Evolutionary conservation across 1,140 invertebrate species (phyloP).

Genomic region (Drosophila athabasca): DNA sequence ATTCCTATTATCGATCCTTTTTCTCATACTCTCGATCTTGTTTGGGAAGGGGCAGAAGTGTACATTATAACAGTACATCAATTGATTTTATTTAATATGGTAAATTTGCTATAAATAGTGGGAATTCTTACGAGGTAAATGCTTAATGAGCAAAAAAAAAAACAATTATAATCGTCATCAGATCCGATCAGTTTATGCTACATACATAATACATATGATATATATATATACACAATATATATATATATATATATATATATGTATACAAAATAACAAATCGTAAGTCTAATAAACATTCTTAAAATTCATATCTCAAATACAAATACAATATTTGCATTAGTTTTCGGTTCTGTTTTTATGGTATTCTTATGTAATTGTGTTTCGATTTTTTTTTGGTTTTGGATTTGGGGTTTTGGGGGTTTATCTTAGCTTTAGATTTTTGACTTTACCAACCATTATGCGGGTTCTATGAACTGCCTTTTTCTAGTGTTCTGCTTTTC

Average conservation of each 20-base stretch:
- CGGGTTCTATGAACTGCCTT: conserved; percentile 3
- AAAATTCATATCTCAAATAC: conserved; percentile 79
- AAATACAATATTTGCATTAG: conserved; percentile 52
- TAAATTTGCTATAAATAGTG: conserved; percentile 80
- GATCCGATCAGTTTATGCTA: conserved; percentile 73
- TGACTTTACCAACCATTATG: too few relatives aligned
- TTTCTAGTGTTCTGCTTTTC: conserved; percentile 6
- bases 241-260: conserved; percentile 49
- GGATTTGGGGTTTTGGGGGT: conserved; percentile 4
- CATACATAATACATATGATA: conserved; percentile 58
- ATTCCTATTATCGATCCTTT: conserved; percentile 18
- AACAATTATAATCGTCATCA: conserved; percentile 51
- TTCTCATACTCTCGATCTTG: conserved; percentile 17
- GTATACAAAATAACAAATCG: conserved; percentile 80
- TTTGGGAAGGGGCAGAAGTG: conserved; percentile 25
- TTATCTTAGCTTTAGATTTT: conserved; percentile 17
- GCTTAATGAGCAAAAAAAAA: conserved; percentile 80
- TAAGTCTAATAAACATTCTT: conserved; percentile 79
- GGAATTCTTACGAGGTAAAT: conserved; percentile 75
- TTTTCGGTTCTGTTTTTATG: conserved; percentile 9
- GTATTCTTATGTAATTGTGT: conserved; percentile 1
- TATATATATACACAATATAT: conserved; percentile 12
- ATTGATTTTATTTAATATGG: conserved; percentile 72
- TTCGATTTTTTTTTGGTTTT: conserved; percentile 15
- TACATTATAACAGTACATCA: conserved; percentile 78